Conservation (phyloP, 1,140 invertebrate species). For the Lordiphosa collinella region DNA sequence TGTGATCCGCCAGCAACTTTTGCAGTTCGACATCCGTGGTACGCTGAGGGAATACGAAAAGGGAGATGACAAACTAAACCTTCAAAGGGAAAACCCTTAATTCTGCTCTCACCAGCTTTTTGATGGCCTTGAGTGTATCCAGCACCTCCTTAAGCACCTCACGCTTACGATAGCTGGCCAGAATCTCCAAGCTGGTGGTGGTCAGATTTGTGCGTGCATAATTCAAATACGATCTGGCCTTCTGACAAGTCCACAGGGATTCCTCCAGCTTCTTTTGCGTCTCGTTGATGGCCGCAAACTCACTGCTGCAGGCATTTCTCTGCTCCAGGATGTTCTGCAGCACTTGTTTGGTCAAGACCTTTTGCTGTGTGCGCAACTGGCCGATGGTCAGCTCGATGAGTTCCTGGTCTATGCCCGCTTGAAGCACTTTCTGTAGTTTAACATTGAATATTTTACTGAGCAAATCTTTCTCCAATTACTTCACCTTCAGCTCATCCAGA, state of each 20-base stretch:
- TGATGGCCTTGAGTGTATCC: slow-evolving; percentile 89
- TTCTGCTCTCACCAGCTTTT: slow-evolving; percentile 82
- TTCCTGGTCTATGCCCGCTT: slow-evolving; percentile 82
- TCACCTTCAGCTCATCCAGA: slow-evolving; percentile 84
- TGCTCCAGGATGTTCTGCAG: slow-evolving; percentile 95
- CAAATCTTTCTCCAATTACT: too few relatives aligned
- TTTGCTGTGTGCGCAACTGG: slow-evolving; percentile 86
- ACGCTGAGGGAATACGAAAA: too few relatives aligned
- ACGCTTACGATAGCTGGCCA: slow-evolving; percentile 92
- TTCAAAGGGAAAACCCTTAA: too few relatives aligned
- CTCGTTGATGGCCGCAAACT: slow-evolving; percentile 90
- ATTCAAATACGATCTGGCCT: slow-evolving; percentile 86
- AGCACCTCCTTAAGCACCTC: slow-evolving; percentile 89
- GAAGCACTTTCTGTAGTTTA: slow-evolving; percentile 82
- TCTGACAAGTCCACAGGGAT: slow-evolving; percentile 86
- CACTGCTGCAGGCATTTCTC: slow-evolving; percentile 89
- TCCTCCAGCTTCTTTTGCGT: slow-evolving; percentile 86
- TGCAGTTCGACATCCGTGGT: slow-evolving; percentile 91
- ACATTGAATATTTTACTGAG: too few relatives aligned
- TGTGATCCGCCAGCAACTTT: slow-evolving; percentile 89
- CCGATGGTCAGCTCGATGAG: slow-evolving; percentile 85
- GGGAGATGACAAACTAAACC: too few relatives aligned
- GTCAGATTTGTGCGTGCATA: slow-evolving; percentile 90
- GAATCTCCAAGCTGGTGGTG: slow-evolving; percentile 89
- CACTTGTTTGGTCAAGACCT: slow-evolving; percentile 94